Conservation (phyloP, 2,797 vertebrate species). For the Myioborus miniatus region DNA sequence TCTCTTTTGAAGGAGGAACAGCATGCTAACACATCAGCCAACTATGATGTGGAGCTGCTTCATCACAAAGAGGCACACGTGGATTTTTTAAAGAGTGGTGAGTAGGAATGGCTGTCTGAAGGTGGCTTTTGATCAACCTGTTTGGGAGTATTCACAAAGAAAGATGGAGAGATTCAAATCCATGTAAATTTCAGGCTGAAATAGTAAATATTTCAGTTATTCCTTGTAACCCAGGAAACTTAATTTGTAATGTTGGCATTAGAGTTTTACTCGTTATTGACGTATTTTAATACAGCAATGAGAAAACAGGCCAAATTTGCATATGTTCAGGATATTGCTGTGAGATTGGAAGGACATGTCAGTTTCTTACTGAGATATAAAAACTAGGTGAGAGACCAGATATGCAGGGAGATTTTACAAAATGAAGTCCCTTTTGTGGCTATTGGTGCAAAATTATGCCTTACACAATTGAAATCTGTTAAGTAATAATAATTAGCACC, state of each 20-base stretch:
- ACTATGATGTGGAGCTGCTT: constrained; percentile 97
- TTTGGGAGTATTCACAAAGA: neutral
- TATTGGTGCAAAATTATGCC: neutral
- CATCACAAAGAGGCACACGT: constrained; percentile 96
- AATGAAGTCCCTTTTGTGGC: neutral
- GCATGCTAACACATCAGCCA: constrained; percentile 98
- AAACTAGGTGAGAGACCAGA: neutral
- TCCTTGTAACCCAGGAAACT: neutral
- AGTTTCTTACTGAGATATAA: neutral
- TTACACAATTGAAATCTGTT: neutral
- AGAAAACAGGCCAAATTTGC: neutral
- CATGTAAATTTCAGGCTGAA: neutral
- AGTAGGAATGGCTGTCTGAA: constrained; percentile 39
- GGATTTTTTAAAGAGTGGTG: constrained; percentile 96
- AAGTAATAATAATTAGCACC: neutral
- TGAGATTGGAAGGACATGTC: neutral
- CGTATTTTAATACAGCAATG: neutral
- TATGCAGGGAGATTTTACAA: neutral
- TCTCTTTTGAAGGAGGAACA: constrained; percentile 91
- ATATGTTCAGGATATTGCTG: neutral
- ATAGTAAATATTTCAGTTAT: neutral
- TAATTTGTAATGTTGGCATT: neutral
- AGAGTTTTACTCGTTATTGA: neutral
- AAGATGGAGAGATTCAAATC: neutral
- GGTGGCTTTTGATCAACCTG: neutral